Evolutionary conservation across 2,797 vertebrate species (phyloP), one percentile per base, ranked within the genome.

Genomic region (Enteromius anoplus): DNA sequence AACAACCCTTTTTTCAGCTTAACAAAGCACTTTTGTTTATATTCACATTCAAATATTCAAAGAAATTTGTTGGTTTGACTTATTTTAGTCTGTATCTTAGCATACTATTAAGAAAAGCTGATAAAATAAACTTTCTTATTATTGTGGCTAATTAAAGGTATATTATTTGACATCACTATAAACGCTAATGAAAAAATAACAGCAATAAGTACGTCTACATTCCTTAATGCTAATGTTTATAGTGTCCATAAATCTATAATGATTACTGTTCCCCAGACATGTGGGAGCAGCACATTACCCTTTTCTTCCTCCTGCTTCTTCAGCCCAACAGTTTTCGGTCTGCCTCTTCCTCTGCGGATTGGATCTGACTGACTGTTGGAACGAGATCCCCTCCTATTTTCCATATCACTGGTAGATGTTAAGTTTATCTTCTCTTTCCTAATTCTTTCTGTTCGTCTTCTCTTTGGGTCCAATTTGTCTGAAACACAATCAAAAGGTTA

Each of bases 231-330:
- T 45, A 14, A 51, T 75, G 58, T 53, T n/a, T 75, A 40, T n/a
- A 34, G 34, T 23, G 14, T 11, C 6, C 32, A 65, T 75, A 65
- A 53, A 65, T 29, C 32, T 53, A 51, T 23, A 68, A 66, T 42
- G 19, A 12, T 26, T 40, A 26, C 15, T 64, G 53, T 78, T 15
- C 47, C 12, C 21, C 40, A 80, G 5, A 71, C 79, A 49, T 9
- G 17, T 37, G 34, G 42, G 26, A 32, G n/a, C 21, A 23, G 23
- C 37, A 19, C 29, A 14, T 89, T 94, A 99, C 98, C 98, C 96
- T 96, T 98, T 86, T 99, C 98, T 73, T 98, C 98, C 72, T 99
- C 97, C 0, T 96, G 97, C 58, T 97, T 99, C 94, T 97, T 99
- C 70, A 96, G 92, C 19, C 97, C 95, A 45, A 96, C 94, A 19